Base-by-base conservation (phyloP, 2,113 vertebrate genomes). In the Hydropotes inermis region DNA sequence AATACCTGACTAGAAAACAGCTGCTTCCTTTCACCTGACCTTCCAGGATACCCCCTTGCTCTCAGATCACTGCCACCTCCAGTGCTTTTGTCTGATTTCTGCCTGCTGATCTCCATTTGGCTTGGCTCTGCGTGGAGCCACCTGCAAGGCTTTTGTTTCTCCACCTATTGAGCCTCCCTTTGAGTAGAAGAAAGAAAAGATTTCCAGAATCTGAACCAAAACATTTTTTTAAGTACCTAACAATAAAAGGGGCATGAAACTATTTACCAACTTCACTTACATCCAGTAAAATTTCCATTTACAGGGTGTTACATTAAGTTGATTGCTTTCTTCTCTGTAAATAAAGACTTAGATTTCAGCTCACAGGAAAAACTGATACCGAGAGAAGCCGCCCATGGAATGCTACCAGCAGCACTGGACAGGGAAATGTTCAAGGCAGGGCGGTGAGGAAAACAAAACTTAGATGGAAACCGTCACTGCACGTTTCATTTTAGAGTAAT, bases 291-390 rank as follows among this genome's bases (percentile, higher is more conserved):
- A 96, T 70, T n/a, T 54, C 74, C 64, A 47, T 67, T 78, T 74
- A 61, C 87, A 54, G 54, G 27, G 52, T 54, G 19, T 43, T 55
- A 43, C n/a, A 7, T 94, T 57, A 85, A 82, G 25, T 50, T 76
- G 43, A 87, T 94, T 39, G 43, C 79, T 97, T 97, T 87, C 61
- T 67, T 95, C 96, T 89, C 61, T 83, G 47, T 89, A 54, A 92
- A 83, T 50, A 54, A 82, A 60, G 45, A 84, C 54, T 98, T 87
- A 83, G 94, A 91, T 92, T 93, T 95, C 92, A 89, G 55, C 61
- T 79, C 60, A 78, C 88, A 60, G 67, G 91, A 89, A 93, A 78
- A 94, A 54, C 50, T 64, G 27, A 90, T 39, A 90, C 6, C 3
- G 16, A 88, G 54, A 86, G 50, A 90, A 95, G 82, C 60, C 39